These are phyloP conservation scores for Lasioglossum calceatum DNA, from an alignment of 2,888 invertebrate species.

Conservation along the genomic window DNA sequence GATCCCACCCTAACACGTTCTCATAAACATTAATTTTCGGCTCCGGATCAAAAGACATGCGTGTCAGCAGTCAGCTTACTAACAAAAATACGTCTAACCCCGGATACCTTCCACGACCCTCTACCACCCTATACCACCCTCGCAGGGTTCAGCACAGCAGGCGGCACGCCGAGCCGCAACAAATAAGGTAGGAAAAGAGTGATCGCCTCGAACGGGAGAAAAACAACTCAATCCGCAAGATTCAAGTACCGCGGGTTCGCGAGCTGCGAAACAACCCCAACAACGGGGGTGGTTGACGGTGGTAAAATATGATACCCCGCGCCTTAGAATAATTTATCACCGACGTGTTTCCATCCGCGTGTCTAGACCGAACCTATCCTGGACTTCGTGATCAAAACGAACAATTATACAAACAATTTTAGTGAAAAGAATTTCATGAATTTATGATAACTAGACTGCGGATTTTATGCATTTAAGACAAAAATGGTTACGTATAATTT, in stretches of 20 bases:
- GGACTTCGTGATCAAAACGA: not conserved
- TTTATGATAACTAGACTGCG: no score
- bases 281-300: not conserved
- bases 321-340: constrained; percentile 61
- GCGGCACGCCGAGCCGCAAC: constrained; percentile 1
- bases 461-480: no score
- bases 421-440: no score
- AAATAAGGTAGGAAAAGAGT: constrained; percentile 9
- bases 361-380: constrained; percentile 30
- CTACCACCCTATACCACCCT: not conserved
- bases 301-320: constrained; percentile 59
- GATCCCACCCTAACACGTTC: not conserved
- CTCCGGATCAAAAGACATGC: not conserved
- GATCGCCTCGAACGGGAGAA: not conserved
- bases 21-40: not conserved
- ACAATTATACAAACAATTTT: not conserved
- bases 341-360: constrained; percentile 40
- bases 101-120: not conserved
- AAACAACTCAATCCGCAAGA: constrained; percentile 8
- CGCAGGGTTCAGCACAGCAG: constrained; percentile 1
- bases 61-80: not conserved
- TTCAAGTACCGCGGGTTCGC: constrained; percentile 1
- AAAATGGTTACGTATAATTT: no score
- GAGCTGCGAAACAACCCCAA: constrained; percentile 19
- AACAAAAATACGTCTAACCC: constrained; percentile 3